Evolutionary conservation across 2,797 vertebrate genomes (phyloP).

Genomic region (Taeniopygia guttata): DNA sequence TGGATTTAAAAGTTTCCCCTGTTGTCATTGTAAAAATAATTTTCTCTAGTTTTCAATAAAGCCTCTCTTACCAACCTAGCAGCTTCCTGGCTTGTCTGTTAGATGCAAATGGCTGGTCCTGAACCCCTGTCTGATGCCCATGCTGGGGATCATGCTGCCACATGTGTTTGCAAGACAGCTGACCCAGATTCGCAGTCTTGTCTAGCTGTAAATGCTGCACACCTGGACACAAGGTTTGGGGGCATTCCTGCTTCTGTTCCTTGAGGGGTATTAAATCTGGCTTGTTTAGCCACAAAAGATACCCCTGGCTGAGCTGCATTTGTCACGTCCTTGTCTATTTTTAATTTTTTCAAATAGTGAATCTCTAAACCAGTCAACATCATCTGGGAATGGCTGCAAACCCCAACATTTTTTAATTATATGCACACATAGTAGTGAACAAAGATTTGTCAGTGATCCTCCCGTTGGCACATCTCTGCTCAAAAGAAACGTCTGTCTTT

Average conservation of each 20-base stretch:
- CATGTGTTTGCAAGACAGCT: background rate
- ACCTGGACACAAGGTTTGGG: background rate
- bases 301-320: background rate
- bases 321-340: background rate
- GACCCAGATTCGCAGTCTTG: background rate
- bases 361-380: constrained; percentile 7
- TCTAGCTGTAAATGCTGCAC: background rate
- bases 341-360: background rate
- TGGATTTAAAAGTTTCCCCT: background rate
- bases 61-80: background rate
- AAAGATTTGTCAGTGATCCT: constrained; percentile 61
- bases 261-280: background rate
- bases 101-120: background rate
- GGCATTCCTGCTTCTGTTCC: background rate
- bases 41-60: background rate
- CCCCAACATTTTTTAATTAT: constrained; percentile 57
- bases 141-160: background rate
- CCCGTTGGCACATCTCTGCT: constrained; percentile 39
- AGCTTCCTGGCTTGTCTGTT: background rate
- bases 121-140: background rate
- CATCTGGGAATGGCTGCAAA: constrained; percentile 17
- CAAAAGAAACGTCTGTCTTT: constrained; percentile 58
- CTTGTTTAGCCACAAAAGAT: background rate
- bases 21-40: background rate
- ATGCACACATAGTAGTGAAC: constrained; percentile 31